These are phyloP conservation scores for Zaprionus capensis DNA, from an alignment of 1,140 invertebrate genomes.

Conservation along the genomic window DNA sequence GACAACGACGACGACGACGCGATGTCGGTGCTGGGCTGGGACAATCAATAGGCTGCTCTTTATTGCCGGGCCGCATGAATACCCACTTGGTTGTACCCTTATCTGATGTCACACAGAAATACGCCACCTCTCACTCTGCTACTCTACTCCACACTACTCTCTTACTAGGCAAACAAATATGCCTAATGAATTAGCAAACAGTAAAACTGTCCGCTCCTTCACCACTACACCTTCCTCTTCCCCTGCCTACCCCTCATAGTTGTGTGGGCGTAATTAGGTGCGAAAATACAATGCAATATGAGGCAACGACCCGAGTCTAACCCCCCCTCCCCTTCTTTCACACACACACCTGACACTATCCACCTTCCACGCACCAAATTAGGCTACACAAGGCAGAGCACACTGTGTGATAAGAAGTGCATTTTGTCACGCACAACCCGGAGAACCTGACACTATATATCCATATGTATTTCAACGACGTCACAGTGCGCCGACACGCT, in stretches of 20 bases:
- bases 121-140: background rate
- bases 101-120: conserved; percentile 14
- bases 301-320: conserved; percentile 4
- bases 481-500: conserved; percentile 42
- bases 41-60: conserved; percentile 35
- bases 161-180: conserved; percentile 35
- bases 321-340: background rate
- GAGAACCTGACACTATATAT: conserved; percentile 25
- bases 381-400: conserved; percentile 47
- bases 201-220: conserved; percentile 11
- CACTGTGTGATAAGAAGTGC: conserved; percentile 62
- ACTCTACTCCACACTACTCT: background rate
- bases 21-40: conserved; percentile 9
- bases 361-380: conserved; percentile 27
- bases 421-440: conserved; percentile 69
- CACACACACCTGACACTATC: background rate
- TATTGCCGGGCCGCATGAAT: conserved; percentile 4
- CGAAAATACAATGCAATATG: conserved; percentile 40
- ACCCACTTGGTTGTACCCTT: conserved; percentile 20
- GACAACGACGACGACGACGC: background rate
- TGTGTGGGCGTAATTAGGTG: conserved; percentile 57
- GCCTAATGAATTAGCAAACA: conserved; percentile 66
- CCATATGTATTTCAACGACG: conserved; percentile 3
- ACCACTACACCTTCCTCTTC: background rate
- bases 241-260: background rate